Conservation (phyloP, 2,113 vertebrate genomes). For the Caranx melampygus region DNA sequence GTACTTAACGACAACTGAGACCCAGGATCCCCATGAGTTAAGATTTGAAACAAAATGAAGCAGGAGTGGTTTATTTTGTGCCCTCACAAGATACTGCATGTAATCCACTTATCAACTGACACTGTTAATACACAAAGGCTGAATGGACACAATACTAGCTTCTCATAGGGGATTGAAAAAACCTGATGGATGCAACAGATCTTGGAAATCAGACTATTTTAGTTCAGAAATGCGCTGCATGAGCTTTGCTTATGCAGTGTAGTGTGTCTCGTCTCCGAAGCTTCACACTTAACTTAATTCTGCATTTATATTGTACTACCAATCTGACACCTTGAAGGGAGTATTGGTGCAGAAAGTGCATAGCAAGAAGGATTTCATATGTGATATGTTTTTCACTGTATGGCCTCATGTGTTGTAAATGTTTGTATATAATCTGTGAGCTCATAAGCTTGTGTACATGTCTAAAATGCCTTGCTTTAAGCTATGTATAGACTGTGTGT, state of each 20-base stretch:
- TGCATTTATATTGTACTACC: background rate
- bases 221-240: background rate
- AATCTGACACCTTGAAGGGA: background rate
- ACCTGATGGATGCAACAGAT: background rate
- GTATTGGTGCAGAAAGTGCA: background rate
- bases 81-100: background rate
- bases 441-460: background rate
- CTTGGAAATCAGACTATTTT: background rate
- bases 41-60: background rate
- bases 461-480: slow-evolving; percentile 6
- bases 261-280: background rate
- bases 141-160: background rate
- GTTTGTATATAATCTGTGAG: slow-evolving; percentile 29
- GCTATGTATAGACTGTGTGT: background rate
- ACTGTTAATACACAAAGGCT: background rate
- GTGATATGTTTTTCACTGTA: background rate
- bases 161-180: background rate
- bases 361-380: background rate
- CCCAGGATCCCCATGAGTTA: background rate
- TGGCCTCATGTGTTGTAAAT: slow-evolving; percentile 11
- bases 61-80: background rate
- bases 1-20: background rate
- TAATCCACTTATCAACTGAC: background rate
- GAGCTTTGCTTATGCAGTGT: background rate
- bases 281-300: background rate